Percentiles rank a stretch among this genome's conserved stretches.
phyloP scores from a whole-genome alignment of 2,888 invertebrate genomes.

The Amiota communis region DNA sequence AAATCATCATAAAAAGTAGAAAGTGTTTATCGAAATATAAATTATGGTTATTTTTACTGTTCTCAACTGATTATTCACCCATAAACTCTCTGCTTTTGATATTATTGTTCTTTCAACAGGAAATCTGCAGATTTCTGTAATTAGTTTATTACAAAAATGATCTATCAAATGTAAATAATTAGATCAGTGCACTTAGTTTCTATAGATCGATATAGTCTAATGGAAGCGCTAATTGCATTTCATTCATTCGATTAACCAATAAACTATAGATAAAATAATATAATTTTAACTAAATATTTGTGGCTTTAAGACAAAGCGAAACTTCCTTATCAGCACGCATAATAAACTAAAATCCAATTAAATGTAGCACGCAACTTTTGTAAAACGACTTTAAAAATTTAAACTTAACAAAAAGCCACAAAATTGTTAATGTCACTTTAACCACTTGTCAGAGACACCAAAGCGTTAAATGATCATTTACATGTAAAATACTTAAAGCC shows the following conservation, averaged over 20 bases:
- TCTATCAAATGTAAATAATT: too few relatives aligned
- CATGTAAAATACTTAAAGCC: constrained; percentile 52
- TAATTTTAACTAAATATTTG: too few relatives aligned
- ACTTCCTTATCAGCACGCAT: constrained; percentile 14
- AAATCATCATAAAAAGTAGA: too few relatives aligned
- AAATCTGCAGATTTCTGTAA: neutral
- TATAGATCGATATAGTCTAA: too few relatives aligned
- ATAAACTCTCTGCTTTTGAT: too few relatives aligned
- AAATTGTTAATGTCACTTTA: constrained; percentile 25
- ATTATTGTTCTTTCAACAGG: neutral
- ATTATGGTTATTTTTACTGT: too few relatives aligned
- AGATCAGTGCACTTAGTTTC: too few relatives aligned
- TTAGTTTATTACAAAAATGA: neutral
- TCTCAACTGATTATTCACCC: too few relatives aligned
- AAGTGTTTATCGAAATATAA: too few relatives aligned
- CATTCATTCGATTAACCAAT: neutral
- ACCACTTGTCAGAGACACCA: neutral
- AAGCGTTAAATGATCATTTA: constrained; percentile 45
- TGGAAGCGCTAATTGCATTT: neutral
- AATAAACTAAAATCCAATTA: constrained; percentile 19
- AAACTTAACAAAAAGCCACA: constrained; percentile 19
- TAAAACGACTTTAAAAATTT: constrained; percentile 2
- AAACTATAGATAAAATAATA: neutral
- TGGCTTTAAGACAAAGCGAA: neutral
- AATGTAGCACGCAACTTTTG: constrained; percentile 4